phyloP scores from a whole-genome alignment of 1,140 invertebrate genomes.

The Lanistes nyassanus region DNA sequence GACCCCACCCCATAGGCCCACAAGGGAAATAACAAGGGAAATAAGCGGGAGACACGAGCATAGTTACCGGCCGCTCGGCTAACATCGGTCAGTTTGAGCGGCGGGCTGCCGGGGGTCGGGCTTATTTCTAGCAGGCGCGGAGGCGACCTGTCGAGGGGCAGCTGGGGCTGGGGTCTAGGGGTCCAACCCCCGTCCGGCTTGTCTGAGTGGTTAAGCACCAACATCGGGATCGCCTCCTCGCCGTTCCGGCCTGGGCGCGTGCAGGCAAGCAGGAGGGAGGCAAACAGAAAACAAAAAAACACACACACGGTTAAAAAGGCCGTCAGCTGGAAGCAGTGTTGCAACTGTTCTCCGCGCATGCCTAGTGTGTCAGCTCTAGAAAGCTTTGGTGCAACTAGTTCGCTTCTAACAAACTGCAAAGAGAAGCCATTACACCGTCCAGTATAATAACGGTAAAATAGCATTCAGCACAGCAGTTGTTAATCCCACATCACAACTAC shows the following conservation, averaged over 20 bases:
- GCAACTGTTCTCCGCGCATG: background rate
- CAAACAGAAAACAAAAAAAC: slow-evolving; percentile 20
- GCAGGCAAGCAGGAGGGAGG: background rate
- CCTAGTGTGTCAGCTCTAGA: no score
- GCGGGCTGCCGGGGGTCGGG: slow-evolving; percentile 53
- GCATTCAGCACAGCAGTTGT: no score
- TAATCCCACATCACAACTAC: no score
- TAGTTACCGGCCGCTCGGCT: slow-evolving; percentile 52
- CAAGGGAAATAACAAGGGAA: background rate
- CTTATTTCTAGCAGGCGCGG: slow-evolving; percentile 60
- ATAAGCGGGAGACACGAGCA: slow-evolving; percentile 22
- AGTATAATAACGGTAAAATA: no score
- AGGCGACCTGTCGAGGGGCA: slow-evolving; percentile 47
- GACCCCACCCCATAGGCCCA: background rate
- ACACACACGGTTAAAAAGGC: background rate
- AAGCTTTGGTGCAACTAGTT: no score
- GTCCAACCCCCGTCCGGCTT: slow-evolving; percentile 53
- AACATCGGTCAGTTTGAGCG: slow-evolving; percentile 57
- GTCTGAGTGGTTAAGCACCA: slow-evolving; percentile 67
- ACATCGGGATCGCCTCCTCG: slow-evolving; percentile 68
- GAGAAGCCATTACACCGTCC: no score
- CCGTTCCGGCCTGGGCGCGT: slow-evolving; percentile 55
- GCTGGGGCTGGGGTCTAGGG: slow-evolving; percentile 38
- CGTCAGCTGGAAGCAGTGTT: background rate
- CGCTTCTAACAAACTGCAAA: no score